A percentile compares a stretch with the other conserved stretches of the same genome.
These are phyloP conservation scores for Eretmocerus hayati DNA, from an alignment of 2,888 invertebrate genomes.

Conservation along the genomic window DNA sequence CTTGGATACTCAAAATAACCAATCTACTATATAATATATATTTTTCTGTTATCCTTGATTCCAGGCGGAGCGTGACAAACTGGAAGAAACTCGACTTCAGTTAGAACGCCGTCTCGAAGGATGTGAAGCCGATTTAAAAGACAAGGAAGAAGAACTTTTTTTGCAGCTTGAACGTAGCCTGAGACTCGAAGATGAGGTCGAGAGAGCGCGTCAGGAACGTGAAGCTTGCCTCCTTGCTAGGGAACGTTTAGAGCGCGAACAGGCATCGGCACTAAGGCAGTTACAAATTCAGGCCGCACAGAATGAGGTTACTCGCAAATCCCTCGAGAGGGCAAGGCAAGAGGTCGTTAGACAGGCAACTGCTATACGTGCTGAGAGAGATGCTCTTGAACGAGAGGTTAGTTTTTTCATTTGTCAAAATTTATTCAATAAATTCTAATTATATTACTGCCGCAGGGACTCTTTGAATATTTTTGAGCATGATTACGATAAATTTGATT, in stretches of 20 bases:
- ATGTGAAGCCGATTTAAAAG: slow-evolving; percentile 52
- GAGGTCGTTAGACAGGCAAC: slow-evolving; percentile 56
- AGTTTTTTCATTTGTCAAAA: background rate
- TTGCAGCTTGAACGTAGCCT: slow-evolving; percentile 55
- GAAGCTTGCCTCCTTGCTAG: slow-evolving; percentile 35
- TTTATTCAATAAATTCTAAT: background rate
- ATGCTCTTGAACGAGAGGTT: slow-evolving; percentile 54
- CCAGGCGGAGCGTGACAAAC: slow-evolving; percentile 54
- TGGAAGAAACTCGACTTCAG: slow-evolving; percentile 49
- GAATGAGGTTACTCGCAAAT: slow-evolving; percentile 52
- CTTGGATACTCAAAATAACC: no score
- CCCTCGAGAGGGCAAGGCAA: slow-evolving; percentile 53
- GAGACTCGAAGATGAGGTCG: slow-evolving; percentile 51
- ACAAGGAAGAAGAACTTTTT: slow-evolving; percentile 58
- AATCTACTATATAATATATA: no score
- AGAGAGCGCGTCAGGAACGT: slow-evolving; percentile 35
- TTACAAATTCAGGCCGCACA: slow-evolving; percentile 53
- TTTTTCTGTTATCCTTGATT: no score
- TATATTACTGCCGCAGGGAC: background rate
- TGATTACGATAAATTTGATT: background rate
- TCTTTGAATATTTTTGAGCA: background rate
- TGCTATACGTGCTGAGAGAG: slow-evolving; percentile 53
- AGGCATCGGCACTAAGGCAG: slow-evolving; percentile 42
- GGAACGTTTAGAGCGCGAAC: slow-evolving; percentile 38
- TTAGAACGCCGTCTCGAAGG: slow-evolving; percentile 52